Conservation (phyloP, 2,113 vertebrate species). For the Centropus unirufus region DNA sequence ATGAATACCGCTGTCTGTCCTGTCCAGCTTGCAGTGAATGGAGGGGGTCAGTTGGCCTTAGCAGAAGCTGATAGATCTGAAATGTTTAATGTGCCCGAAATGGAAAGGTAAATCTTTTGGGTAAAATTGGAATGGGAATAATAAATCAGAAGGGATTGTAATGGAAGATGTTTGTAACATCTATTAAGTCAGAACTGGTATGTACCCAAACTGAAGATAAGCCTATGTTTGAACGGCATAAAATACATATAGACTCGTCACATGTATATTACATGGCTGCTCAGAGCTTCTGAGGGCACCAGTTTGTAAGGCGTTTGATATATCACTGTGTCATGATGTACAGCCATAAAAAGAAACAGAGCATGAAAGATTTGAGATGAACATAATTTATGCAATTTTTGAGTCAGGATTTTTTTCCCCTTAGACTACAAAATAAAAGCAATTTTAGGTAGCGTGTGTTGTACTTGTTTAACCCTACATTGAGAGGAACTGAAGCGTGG, state of each 20-base stretch:
- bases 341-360: not conserved
- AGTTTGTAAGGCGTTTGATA: not conserved
- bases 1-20: not conserved
- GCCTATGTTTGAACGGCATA: not conserved
- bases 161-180: not conserved
- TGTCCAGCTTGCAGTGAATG: not conserved
- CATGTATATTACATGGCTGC: not conserved
- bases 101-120: not conserved
- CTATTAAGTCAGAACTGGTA: not conserved
- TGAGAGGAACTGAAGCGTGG: accelerated
- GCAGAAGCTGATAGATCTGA: not conserved
- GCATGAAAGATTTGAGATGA: not conserved
- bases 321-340: not conserved
- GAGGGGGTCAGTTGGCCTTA: not conserved
- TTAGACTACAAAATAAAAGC: not conserved
- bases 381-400: not conserved
- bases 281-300: not conserved
- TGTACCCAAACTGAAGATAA: too few relatives aligned
- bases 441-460: not conserved
- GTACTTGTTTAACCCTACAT: not conserved
- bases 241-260: not conserved
- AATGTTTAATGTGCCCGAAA: not conserved
- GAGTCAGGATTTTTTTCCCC: not conserved
- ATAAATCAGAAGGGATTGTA: not conserved
- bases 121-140: not conserved